These are phyloP conservation scores for Orientallactaga bullata DNA, from an alignment of 2,113 vertebrate genomes.

Conservation along the genomic window DNA sequence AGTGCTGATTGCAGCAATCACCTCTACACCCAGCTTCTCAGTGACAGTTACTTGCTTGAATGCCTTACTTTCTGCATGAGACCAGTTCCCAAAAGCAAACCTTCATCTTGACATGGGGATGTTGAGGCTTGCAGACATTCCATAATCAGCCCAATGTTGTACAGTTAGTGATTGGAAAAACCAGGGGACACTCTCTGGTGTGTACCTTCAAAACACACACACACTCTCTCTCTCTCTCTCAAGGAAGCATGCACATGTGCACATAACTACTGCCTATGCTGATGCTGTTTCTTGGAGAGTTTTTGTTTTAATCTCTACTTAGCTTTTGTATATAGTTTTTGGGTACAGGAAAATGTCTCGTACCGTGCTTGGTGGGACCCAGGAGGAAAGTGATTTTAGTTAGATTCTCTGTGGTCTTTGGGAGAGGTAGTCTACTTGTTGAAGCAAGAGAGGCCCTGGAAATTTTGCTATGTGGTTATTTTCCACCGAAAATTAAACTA, in stretches of 20 bases:
- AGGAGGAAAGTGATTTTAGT: neutral
- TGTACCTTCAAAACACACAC: neutral
- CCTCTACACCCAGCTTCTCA: neutral
- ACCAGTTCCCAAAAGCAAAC: neutral
- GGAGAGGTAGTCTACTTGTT: neutral
- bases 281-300: neutral
- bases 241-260: too few species aligned
- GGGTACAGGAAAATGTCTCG: neutral
- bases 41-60: neutral
- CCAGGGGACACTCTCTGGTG: neutral
- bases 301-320: neutral
- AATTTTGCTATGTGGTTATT: conserved; percentile 34
- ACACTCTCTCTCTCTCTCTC: neutral
- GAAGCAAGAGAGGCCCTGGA: neutral
- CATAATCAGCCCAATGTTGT: neutral
- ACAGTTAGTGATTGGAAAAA: neutral
- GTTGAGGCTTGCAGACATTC: neutral
- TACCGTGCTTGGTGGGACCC: neutral
- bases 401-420: neutral
- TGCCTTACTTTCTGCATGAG: neutral
- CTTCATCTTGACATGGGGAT: neutral
- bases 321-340: neutral
- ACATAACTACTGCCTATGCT: neutral
- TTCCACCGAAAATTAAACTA: conserved; percentile 58
- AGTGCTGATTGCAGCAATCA: neutral